phyloP scores from a whole-genome alignment of 2,888 invertebrate genomes.

The Macrosiphum euphorbiae region DNA sequence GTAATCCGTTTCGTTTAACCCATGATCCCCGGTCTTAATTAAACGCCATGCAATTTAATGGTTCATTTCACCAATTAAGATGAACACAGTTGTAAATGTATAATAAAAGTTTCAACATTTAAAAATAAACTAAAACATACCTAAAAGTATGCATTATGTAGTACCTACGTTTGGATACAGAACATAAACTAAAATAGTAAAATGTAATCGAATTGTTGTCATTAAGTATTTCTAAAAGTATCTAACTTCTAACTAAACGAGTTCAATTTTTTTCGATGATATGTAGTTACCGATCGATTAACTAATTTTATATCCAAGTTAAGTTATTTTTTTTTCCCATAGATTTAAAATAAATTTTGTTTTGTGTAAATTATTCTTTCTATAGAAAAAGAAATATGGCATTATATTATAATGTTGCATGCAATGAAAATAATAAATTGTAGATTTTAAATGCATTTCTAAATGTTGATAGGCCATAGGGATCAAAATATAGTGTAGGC shows the following conservation, averaged over 20 bases:
- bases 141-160: neutral
- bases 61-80: slow-evolving; percentile 34
- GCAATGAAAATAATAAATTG: neutral
- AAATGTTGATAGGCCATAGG: neutral
- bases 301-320: neutral
- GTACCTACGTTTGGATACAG: neutral
- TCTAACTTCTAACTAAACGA: neutral
- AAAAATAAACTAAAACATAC: neutral
- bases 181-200: neutral
- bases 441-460: neutral
- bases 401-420: neutral
- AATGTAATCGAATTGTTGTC: neutral
- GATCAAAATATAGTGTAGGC: neutral
- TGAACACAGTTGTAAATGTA: neutral
- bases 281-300: neutral
- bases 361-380: neutral
- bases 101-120: neutral
- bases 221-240: no score
- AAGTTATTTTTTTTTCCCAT: neutral
- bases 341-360: neutral
- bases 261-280: neutral
- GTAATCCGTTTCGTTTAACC: slow-evolving; percentile 18
- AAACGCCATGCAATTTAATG: slow-evolving; percentile 21
- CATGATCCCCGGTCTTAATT: slow-evolving; percentile 26
- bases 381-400: neutral